These are phyloP conservation scores for Chaetodon trifasciatus DNA, from an alignment of 2,797 vertebrate species.

Conservation along the genomic window DNA sequence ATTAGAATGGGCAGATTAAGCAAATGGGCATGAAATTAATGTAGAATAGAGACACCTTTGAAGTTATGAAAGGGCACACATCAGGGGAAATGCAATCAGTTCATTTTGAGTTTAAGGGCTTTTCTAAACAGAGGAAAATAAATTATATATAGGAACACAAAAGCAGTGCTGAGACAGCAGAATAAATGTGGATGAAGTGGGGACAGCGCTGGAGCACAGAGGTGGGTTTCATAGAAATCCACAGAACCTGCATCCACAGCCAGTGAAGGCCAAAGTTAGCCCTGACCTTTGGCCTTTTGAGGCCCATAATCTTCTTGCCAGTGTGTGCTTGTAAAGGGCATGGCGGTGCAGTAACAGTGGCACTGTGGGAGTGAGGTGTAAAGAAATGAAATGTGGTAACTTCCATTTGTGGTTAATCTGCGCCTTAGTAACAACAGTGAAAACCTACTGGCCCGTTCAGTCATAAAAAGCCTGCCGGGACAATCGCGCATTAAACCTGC, in stretches of 20 bases:
- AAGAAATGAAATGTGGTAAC: constrained; percentile 19
- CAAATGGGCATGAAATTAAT: constrained; percentile 52
- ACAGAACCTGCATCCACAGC: neutral
- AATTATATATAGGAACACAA: neutral
- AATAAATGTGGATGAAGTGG: neutral
- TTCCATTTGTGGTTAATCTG: constrained; percentile 69
- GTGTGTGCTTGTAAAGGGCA: neutral
- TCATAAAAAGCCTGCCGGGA: constrained; percentile 66
- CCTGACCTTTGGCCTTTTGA: constrained; percentile 40
- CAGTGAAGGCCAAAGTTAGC: neutral
- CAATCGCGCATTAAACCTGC: constrained; percentile 62
- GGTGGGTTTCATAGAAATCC: neutral
- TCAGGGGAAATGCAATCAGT: constrained; percentile 20
- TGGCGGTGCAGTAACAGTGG: neutral
- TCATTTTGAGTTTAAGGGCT: constrained; percentile 19
- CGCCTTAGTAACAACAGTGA: constrained; percentile 54
- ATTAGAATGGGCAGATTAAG: constrained; percentile 55
- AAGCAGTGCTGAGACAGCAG: neutral
- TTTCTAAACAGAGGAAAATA: constrained; percentile 1
- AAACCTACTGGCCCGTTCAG: constrained; percentile 51
- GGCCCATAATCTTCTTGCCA: neutral
- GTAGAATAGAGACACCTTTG: constrained; percentile 33
- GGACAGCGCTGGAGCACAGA: neutral
- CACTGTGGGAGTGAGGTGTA: neutral
- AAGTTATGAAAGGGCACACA: constrained; percentile 33